A percentile compares a stretch with the other conserved stretches of the same genome.
phyloP scores from a whole-genome alignment of 2,888 invertebrate genomes.

The Sussaba pulchella region DNA sequence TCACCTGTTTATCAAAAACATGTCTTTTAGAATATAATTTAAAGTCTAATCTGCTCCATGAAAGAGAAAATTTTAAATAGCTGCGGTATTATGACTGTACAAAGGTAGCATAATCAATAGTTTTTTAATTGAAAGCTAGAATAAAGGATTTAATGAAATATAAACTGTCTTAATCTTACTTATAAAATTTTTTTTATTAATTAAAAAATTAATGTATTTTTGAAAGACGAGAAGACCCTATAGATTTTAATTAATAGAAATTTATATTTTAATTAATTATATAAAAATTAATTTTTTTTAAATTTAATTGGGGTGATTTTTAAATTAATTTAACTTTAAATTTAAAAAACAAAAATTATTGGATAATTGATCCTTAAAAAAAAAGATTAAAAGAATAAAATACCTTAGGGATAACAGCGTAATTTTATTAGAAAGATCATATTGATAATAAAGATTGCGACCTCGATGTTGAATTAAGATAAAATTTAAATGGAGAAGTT shows the following conservation, averaged over 20 bases:
- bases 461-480: conserved; percentile 96
- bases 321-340: conserved; percentile 87
- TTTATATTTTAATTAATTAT: not conserved
- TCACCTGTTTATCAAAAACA: conserved; percentile 93
- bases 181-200: conserved; percentile 86
- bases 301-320: conserved; percentile 89
- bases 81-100: conserved; percentile 92
- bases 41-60: conserved; percentile 91
- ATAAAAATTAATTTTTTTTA: conserved; percentile 79
- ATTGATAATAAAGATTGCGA: conserved; percentile 92
- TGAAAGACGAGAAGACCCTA: conserved; percentile 93
- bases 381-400: conserved; percentile 90
- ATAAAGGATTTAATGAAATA: conserved; percentile 91
- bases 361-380: conserved; percentile 85
- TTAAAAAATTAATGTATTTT: conserved; percentile 87
- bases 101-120: conserved; percentile 93
- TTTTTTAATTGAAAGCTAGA: conserved; percentile 92
- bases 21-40: conserved; percentile 88
- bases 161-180: conserved; percentile 86
- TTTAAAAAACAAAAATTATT: conserved; percentile 82
- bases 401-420: conserved; percentile 95
- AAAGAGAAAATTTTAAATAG: conserved; percentile 88
- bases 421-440: conserved; percentile 91
- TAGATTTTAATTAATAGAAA: conserved; percentile 87
- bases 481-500: conserved; percentile 88